Evolutionary conservation across 1,140 invertebrate genomes (phyloP), one percentile per base, ranked within the genome.

Genomic region (Pemphigus obesinymphae): DNA sequence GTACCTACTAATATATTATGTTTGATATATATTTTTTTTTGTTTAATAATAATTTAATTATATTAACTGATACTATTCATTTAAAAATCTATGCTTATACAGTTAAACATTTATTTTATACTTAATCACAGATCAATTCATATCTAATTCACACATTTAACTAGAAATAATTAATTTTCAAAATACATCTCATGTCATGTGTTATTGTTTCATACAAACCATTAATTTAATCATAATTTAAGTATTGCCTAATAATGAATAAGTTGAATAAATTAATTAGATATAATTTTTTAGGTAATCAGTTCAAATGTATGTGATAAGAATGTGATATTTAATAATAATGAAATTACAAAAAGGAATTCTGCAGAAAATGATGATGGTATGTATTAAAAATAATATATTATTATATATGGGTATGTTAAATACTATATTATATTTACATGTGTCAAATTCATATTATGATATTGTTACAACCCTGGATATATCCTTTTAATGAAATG

Each of bases 291-390:
- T 29, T 80, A 80, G 76, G 55, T 45, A 23, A 80, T 26, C 2
- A 40, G 26, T 31, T 80, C 37, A 20, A 80, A 80, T 61, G 17
- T 29, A 26, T 58, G 34, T 78, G 50, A 78, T 7, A 78, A 40
- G 3, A 76, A 72, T 48, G 15, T 15, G 13, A n/a, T 2, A 23
- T n/a, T 37, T 37, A 78, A 78, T 58, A n/a, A 37, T 23, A 63
- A 1, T 80, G 55, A 63, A 43, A 43, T 34, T 7, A 26, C 20
- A 63, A 80, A 29, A 80, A 80, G 8, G 7, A 43, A 63, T 63
- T 63, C 40, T n/a, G 3, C 3, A 45, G 37, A 80, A 29, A 63
- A 63, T 80, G 55, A 78, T 78, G 73, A 58, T 80, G 53, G 53
- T 58, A 61, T 43, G 76, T 31, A 40, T 78, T 50, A 31, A 20